Base-by-base conservation (phyloP, 1,140 invertebrate genomes). In the Leguminivora glycinivorella region DNA sequence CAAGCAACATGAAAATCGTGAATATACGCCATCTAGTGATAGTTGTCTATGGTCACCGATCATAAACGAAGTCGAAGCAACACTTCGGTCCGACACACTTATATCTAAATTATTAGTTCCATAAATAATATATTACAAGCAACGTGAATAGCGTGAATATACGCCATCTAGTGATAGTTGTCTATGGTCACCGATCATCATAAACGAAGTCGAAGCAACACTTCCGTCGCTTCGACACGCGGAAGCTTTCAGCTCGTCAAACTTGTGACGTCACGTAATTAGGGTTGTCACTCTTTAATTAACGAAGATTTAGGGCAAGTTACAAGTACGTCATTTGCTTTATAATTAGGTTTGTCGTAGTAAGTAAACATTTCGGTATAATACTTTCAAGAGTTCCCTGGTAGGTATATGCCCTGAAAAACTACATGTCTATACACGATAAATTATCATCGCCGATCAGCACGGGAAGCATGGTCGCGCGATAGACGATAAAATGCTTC, bases 161-260 rank as follows among this genome's bases (percentile, higher is more conserved):
- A 47, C n/a, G 2, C 43, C 43, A 47, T 47, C 43, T 47, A 47
- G 43, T 17, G n/a, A n/a, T 14, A 9, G n/a, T 47, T 2, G 9
- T 52, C 47, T 19, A 19, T 29, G n/a, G 4, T 29, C 12, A 60
- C 10, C 14, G 25, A 26, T 60, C 56, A 60, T 60, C 12, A 56
- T 12, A 12, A 29, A 58, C 24, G 12, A 58, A 63, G 56, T 38
- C 34, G 34, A 38, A 19, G 6, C 4, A 52, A 52, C 17, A 9
- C 47, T 63, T 63, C 58, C 58, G 58, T 17, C 14, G 14, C 56
- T 29, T 58, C 56, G 58, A 63, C 58, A 26, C 22, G 25, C 29
- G 58, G 58, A 63, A 63, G 58, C 58, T 63, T 63, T 63, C 34
- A 63, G 58, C 14, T 19, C 26, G 29, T 29, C 58, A 63, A 31